Evolutionary conservation across 1,140 invertebrate species (phyloP), one percentile per base, ranked within the genome.

Genomic region (Belonocnema kinseyi): DNA sequence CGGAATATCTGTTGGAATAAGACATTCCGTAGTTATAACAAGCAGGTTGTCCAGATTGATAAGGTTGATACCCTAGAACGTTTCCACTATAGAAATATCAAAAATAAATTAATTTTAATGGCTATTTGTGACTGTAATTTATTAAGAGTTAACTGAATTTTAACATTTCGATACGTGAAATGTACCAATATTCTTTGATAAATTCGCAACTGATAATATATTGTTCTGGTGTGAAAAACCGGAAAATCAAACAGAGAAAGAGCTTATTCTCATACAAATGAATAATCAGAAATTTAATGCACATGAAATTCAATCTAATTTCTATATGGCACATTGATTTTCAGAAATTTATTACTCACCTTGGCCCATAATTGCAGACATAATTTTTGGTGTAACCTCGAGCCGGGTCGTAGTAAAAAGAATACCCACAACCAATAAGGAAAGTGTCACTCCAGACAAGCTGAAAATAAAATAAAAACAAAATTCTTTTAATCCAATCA

Each of bases 361-460:
- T 95, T 12, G 96, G 95, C 75, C 96, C 96, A 86, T 97, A 97
- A 91, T 97, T 97, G 92, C 96, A 97, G 14, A 97, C 95, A 87
- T 96, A 97, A 74, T 96, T 93, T 90, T 97, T 97, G 75, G 94
- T 95, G 87, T 95, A 96, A 58, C 95, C 95, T 78, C 92, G 89
- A 3, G 91, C 78, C 2, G 93, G 92, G 78, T 96, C 95, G 80
- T 95, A 94, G 89, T 95, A 97, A 89, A 95, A 96, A 0, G 95
- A 93, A 86, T 94, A 97, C 19, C 96, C 96, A 87, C 96, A 97
- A 46, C 96, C 96, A 46, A 97, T 92, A 61, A 95, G 90, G 83
- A 94, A 94, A 7, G 95, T 96, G 83, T 95, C 94, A 74, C 94
- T 94, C 96, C 96, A 97, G 50, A 96, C 93, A 82, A 97, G 90